phyloP scores from a whole-genome alignment of 2,113 vertebrate species.

The Clupea harengus region DNA sequence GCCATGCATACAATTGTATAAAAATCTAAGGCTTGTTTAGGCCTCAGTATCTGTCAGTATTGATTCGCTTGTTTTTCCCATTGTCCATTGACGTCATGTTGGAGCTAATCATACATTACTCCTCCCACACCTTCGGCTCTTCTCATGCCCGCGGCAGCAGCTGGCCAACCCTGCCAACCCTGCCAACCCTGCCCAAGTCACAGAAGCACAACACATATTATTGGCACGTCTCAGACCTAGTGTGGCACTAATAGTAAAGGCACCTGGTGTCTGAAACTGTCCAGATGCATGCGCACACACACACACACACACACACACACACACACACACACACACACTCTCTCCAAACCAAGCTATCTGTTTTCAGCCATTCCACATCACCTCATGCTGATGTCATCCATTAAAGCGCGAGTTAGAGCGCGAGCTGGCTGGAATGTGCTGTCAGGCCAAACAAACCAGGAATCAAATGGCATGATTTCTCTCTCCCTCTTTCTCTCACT shows the following conservation, averaged over 20 bases:
- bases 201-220: not conserved
- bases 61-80: not conserved
- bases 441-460: constrained; percentile 29
- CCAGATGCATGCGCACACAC: not conserved
- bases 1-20: not conserved
- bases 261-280: not conserved
- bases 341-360: constrained; percentile 26
- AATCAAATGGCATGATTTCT: constrained; percentile 33
- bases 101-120: not conserved
- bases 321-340: constrained; percentile 7
- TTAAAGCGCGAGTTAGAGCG: not conserved
- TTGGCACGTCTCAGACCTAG: not conserved
- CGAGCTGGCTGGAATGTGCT: constrained; percentile 39
- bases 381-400: constrained; percentile 14
- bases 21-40: not conserved
- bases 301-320: constrained; percentile 7
- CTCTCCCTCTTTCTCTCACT: not conserved
- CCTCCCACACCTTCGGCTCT: not conserved
- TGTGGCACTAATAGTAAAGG: not conserved
- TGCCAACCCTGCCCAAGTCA: not conserved
- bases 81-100: not conserved
- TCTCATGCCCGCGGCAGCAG: not conserved
- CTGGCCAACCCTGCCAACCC: constrained; percentile 1
- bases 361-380: constrained; percentile 23
- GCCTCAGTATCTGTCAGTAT: not conserved